A percentile compares a stretch with the other conserved stretches of the same genome.
Conservation (phyloP, 2,113 vertebrate species). For the Phalacrocorax brasilianus region DNA sequence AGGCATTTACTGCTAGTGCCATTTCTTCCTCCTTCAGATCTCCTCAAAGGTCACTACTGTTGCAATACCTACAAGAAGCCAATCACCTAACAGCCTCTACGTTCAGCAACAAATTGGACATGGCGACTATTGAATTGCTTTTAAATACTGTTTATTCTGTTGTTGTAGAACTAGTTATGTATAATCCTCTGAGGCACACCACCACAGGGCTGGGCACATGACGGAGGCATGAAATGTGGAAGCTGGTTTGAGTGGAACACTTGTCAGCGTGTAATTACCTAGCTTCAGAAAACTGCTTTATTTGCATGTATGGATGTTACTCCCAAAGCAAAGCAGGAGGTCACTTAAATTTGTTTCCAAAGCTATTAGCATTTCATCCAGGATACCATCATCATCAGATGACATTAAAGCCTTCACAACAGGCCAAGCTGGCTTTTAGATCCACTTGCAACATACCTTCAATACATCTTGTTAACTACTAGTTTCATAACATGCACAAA, state of each 20-base stretch:
- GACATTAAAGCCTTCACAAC: neutral
- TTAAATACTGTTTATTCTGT: constrained; percentile 36
- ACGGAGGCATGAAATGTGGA: neutral
- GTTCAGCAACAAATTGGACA: neutral
- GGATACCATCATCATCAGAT: constrained; percentile 11
- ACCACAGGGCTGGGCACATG: neutral
- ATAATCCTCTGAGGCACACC: neutral
- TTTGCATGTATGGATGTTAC: constrained; percentile 22
- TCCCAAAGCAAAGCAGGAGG: constrained; percentile 19
- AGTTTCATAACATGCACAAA: neutral
- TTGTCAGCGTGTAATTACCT: neutral
- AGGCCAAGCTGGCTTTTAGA: neutral
- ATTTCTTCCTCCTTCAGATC: neutral
- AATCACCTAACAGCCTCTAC: neutral
- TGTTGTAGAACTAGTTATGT: constrained; percentile 42
- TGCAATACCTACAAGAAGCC: neutral
- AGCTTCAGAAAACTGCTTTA: constrained; percentile 8
- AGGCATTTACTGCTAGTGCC: neutral
- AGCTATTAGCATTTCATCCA: constrained; percentile 25
- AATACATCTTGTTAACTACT: neutral
- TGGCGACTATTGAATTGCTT: constrained; percentile 31
- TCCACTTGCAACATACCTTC: neutral
- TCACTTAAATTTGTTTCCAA: constrained; percentile 16
- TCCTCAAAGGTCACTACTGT: neutral
- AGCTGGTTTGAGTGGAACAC: neutral